Conservation (phyloP, 2,113 vertebrate genomes). For the Ailuropoda melanoleuca region DNA sequence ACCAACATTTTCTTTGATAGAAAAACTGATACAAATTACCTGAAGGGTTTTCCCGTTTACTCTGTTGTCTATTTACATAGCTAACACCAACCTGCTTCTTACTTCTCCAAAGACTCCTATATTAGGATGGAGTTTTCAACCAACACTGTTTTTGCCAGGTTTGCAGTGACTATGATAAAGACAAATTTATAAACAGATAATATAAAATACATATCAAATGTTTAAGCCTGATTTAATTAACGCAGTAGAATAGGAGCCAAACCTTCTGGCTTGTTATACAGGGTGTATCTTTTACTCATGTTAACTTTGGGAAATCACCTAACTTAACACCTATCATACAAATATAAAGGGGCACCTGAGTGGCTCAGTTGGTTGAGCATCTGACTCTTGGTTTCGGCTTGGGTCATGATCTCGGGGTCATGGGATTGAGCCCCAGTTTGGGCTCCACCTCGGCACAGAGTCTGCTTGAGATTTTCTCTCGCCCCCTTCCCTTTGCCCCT, state of each 20-base stretch:
- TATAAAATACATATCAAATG: not conserved
- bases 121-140: not conserved
- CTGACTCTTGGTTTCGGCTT: not conserved
- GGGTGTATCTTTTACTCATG: not conserved
- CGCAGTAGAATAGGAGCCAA: not conserved
- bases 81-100: not conserved
- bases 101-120: not conserved
- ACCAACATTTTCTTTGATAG: not conserved
- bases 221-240: constrained; percentile 19
- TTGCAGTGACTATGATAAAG: not conserved
- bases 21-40: not conserved
- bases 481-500: not conserved
- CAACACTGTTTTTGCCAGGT: not conserved
- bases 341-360: not conserved
- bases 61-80: not conserved
- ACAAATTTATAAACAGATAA: not conserved
- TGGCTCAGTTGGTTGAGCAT: not conserved
- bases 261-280: not conserved
- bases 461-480: not conserved
- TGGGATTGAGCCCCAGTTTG: not conserved
- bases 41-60: not conserved
- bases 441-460: not conserved
- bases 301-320: constrained; percentile 1
- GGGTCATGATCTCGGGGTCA: not conserved
- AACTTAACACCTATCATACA: not conserved